phyloP scores from a whole-genome alignment of 2,888 invertebrate species.

The Sesia apiformis region DNA sequence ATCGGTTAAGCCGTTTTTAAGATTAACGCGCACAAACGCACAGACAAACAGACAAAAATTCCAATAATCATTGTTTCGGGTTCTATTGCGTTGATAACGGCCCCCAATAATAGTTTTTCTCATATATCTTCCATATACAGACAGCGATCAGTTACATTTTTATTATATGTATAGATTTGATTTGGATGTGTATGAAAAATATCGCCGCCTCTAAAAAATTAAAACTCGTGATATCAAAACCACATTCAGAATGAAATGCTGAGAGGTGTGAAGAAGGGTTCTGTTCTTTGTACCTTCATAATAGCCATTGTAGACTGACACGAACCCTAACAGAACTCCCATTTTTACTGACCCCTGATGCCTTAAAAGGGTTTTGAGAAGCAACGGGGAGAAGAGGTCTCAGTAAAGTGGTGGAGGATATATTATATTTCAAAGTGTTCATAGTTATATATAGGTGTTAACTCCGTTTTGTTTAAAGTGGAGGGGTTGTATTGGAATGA shows the following conservation, averaged over 20 bases:
- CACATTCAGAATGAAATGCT: conserved; percentile 29
- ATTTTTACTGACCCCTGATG: conserved; percentile 11
- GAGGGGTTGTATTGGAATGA: neutral
- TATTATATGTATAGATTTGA: too few species aligned
- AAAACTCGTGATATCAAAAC: conserved; percentile 10
- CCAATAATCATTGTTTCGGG: too few species aligned
- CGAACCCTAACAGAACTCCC: conserved; percentile 17
- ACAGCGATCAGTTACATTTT: too few species aligned
- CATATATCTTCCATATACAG: too few species aligned
- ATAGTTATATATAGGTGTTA: too few species aligned
- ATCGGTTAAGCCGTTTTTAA: too few species aligned
- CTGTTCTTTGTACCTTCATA: conserved; percentile 34
- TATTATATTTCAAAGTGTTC: too few species aligned
- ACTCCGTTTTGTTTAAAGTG: neutral
- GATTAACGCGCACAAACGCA: too few species aligned
- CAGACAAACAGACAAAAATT: too few species aligned
- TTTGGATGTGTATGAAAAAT: neutral
- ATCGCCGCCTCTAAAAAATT: neutral
- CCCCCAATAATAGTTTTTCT: too few species aligned
- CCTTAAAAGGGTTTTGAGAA: neutral
- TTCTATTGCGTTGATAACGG: too few species aligned
- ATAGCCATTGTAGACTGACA: conserved; percentile 46
- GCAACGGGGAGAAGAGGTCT: neutral
- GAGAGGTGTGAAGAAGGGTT: conserved; percentile 45
- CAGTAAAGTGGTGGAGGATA: neutral